Evolutionary conservation across 2,797 vertebrate species (phyloP).

Genomic region (Tamandua tetradactyla): DNA sequence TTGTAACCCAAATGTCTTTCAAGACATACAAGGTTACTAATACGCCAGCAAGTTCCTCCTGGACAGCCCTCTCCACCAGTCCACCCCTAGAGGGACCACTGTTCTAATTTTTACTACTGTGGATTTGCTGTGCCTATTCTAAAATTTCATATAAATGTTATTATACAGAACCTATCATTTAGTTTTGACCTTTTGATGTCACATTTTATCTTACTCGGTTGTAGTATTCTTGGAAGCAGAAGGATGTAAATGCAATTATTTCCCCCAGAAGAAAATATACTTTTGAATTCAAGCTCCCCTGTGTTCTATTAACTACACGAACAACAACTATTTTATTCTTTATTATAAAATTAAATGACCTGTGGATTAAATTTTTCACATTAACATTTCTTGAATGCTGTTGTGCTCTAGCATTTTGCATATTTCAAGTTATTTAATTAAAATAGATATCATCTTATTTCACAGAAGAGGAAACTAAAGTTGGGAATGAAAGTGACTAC

Average conservation of each 20-base stretch:
- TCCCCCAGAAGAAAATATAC: background rate
- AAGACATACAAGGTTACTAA: background rate
- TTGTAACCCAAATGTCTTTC: background rate
- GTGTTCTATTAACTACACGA: background rate
- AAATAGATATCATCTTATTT: background rate
- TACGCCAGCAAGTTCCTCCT: background rate
- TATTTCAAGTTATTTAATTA: slow-evolving; percentile 9
- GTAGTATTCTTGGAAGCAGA: background rate
- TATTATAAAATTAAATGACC: slow-evolving; percentile 1
- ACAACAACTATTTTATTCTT: background rate
- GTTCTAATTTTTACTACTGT: background rate
- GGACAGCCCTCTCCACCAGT: background rate
- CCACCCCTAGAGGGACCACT: background rate
- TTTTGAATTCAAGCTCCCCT: background rate
- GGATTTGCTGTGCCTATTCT: background rate
- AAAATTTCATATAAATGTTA: background rate
- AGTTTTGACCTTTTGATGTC: background rate
- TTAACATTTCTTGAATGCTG: background rate
- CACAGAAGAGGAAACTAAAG: background rate
- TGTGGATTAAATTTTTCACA: background rate
- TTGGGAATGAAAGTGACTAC: background rate
- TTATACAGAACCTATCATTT: background rate
- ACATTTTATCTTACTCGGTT: background rate
- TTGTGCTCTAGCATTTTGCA: background rate
- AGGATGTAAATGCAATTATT: background rate